Percentiles rank a stretch among this genome's conserved stretches.
phyloP scores from a whole-genome alignment of 37 sponge, comb jelly and placozoan genomes.

The Ianthella basta region DNA sequence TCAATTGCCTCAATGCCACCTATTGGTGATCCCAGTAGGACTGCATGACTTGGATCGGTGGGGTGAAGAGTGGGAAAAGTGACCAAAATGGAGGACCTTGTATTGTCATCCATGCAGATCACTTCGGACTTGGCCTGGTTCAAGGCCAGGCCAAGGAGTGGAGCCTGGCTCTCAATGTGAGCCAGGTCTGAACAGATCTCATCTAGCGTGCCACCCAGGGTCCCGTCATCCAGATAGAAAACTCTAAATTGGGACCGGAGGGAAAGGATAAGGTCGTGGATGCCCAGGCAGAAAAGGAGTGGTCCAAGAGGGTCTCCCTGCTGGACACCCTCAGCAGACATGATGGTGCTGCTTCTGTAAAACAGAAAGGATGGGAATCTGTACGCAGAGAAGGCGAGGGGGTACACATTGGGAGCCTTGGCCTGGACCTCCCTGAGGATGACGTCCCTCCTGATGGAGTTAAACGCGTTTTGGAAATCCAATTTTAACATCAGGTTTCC shows the following conservation, averaged over 20 bases:
- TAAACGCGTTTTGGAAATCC: slow-evolving; percentile 27
- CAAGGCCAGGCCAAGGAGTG: not conserved
- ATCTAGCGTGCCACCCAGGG: not conserved
- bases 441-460: not conserved
- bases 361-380: not conserved
- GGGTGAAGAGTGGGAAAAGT: not conserved
- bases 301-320: slow-evolving; percentile 26
- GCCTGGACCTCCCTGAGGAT: not conserved
- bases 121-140: not conserved
- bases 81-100: not conserved
- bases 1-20: not conserved
- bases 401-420: not conserved
- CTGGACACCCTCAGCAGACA: slow-evolving; percentile 9
- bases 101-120: not conserved
- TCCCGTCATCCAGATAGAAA: slow-evolving; percentile 18
- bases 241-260: not conserved
- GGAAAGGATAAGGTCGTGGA: not conserved
- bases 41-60: not conserved
- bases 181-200: not conserved
- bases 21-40: slow-evolving; percentile 14
- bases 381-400: not conserved
- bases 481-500: not conserved
- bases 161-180: not conserved
- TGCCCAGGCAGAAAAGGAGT: not conserved
- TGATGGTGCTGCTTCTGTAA: not conserved